Base-by-base conservation (phyloP, 1,140 invertebrate species). In the Drosophila ananassae region DNA sequence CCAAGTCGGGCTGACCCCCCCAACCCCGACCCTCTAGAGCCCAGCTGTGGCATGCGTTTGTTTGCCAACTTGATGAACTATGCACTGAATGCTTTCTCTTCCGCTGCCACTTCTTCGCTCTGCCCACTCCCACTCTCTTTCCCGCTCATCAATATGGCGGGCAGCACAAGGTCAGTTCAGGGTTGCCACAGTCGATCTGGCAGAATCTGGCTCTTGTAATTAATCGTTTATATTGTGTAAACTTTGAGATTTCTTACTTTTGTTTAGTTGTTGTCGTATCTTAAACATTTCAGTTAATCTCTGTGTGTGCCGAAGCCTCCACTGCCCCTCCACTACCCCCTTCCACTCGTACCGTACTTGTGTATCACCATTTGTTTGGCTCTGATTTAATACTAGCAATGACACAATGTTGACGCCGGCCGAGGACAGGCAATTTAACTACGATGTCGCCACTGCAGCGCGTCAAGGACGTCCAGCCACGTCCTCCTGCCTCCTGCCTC, bases 341-440 rank as follows among this genome's bases (percentile, higher is more conserved):
- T 28, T 4, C 53, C 17, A 59, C 62, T 75, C 44, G 24, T 59
- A 41, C 54, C 53, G 55, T 25, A 34, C 51, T 66, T 46, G 52
- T 48, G 37, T 53, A 50, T 56, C 73, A 73, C 73, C 73, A 60
- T 76, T 76, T 76, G 62, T 76, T 61, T 57, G 77, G 63, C 53
- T 85, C 81, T 84, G 80, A 84, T 84, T 84, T 84, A 84, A 68
- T 79, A 58, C 66, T 61, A 61, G 74, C 68, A 82, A 63, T 64
- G 78, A 59, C 79, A 75, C 67, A 71, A 69, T 57, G 67, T 69
- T 71, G 67, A 50, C 64, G 64, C 30, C 46, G 51, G 34, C 58
- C 68, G 68, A 80, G 77, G 82, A 84, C 81, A 80, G 80, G 80
- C 80, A 84, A 84, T 84, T 84, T 84, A 85, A 85, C 80, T 84